Evolutionary conservation across 2,888 invertebrate species (phyloP).

Genomic region (Eilema griseolum): DNA sequence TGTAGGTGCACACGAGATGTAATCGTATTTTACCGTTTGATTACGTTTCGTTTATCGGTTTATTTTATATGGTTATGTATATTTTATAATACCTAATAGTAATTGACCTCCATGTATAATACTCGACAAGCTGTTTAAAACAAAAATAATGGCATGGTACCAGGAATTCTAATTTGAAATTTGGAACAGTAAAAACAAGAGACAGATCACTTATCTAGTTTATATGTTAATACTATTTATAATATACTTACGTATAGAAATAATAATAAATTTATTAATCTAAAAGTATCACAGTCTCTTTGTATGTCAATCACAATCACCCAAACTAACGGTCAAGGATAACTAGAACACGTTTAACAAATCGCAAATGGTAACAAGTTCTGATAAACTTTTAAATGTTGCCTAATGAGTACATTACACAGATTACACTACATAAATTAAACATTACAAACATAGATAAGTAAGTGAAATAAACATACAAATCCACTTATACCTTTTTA

Average conservation of each 20-base stretch:
- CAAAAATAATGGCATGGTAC: too few relatives aligned
- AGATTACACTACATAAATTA: slow-evolving; percentile 6
- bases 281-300: slow-evolving; percentile 37
- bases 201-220: too few relatives aligned
- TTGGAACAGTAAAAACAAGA: too few relatives aligned
- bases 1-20: slow-evolving; percentile 8
- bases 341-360: slow-evolving; percentile 26
- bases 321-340: slow-evolving; percentile 45
- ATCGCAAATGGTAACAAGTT: slow-evolving; percentile 6
- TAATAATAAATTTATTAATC: neutral
- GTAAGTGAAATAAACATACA: neutral
- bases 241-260: slow-evolving; percentile 24
- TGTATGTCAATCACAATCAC: slow-evolving; percentile 34
- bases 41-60: slow-evolving; percentile 28
- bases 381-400: neutral
- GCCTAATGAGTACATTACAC: neutral
- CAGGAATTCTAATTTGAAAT: too few relatives aligned
- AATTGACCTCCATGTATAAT: too few relatives aligned
- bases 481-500: neutral
- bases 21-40: slow-evolving; percentile 36
- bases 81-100: too few relatives aligned
- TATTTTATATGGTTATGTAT: slow-evolving; percentile 2
- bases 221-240: too few relatives aligned
- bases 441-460: neutral
- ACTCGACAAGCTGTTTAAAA: too few relatives aligned